phyloP scores from a whole-genome alignment of 2,888 invertebrate species.

The Lochmaea crataegi region DNA sequence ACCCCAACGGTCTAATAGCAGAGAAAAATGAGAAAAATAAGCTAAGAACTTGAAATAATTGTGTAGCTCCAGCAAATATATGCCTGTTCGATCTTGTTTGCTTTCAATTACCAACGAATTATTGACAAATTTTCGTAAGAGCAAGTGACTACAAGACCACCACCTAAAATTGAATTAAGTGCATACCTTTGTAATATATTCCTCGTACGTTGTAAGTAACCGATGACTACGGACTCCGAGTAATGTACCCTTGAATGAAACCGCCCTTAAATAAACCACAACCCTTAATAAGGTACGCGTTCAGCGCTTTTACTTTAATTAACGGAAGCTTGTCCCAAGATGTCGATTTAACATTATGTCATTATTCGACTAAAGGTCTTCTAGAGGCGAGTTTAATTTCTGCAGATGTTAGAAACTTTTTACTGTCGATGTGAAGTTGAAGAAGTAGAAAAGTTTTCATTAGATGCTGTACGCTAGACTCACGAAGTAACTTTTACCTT shows the following conservation, averaged over 20 bases:
- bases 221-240: no score
- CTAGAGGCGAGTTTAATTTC: not conserved
- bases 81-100: no score
- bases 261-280: constrained; percentile 17
- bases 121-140: not conserved
- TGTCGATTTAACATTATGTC: constrained; percentile 9
- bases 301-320: constrained; percentile 22
- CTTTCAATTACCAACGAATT: not conserved
- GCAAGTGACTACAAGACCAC: not conserved
- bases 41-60: no score
- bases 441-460: not conserved
- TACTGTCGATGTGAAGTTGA: not conserved
- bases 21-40: no score
- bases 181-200: not conserved
- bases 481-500: not conserved
- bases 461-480: not conserved
- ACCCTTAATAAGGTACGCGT: constrained; percentile 13
- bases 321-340: constrained; percentile 1
- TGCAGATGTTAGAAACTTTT: not conserved
- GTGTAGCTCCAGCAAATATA: no score
- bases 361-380: constrained; percentile 4
- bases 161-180: not conserved
- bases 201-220: not conserved
- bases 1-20: no score
- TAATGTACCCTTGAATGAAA: no score